Conservation (phyloP, 2,797 vertebrate species). For the Varecia variegata region DNA sequence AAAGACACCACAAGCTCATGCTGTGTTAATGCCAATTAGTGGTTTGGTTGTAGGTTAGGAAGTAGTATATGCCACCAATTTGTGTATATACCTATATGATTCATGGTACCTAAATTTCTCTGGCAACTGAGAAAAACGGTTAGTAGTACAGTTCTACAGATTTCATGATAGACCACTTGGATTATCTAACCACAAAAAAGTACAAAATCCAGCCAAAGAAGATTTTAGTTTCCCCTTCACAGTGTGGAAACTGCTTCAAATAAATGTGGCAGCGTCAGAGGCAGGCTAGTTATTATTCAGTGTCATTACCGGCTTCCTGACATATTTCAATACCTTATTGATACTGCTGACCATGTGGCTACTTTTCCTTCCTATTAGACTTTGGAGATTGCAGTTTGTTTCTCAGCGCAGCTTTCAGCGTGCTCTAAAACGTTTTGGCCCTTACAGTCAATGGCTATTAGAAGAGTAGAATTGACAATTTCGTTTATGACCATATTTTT, state of each 20-base stretch:
- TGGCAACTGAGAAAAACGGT: neutral
- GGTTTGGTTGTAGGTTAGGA: neutral
- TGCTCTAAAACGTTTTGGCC: slow-evolving; percentile 3
- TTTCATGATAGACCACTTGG: neutral
- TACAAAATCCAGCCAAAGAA: neutral
- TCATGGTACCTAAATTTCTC: neutral
- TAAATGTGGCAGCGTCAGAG: neutral
- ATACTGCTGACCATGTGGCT: neutral
- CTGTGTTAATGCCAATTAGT: neutral
- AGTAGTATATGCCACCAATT: neutral
- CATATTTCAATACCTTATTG: neutral
- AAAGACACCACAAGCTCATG: neutral
- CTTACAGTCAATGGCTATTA: neutral
- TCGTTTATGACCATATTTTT: neutral
- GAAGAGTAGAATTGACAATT: neutral
- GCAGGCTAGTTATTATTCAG: neutral
- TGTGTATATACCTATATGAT: neutral
- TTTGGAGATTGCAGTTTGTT: neutral
- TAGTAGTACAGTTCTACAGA: neutral
- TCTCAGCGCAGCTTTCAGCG: neutral
- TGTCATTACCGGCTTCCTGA: neutral
- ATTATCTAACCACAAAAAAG: neutral
- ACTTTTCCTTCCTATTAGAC: neutral
- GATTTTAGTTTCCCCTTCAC: neutral
- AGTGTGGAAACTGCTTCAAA: neutral